Evolutionary conservation across 2,888 invertebrate genomes (phyloP).

Genomic region (Lasioglossum malachurum): DNA sequence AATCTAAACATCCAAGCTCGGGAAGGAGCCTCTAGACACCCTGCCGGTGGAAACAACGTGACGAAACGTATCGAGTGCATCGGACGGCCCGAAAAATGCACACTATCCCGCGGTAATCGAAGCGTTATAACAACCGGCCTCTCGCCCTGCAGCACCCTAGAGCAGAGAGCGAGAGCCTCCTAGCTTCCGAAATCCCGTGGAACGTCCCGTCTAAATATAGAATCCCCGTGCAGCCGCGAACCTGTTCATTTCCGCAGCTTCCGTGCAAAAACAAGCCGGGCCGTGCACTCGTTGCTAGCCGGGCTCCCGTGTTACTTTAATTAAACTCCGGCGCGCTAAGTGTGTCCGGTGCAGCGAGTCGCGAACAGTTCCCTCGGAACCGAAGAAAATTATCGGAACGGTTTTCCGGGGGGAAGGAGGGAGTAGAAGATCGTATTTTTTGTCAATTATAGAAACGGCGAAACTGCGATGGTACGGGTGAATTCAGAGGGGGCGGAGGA

Average conservation of each 20-base stretch:
- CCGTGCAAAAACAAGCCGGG: slow-evolving; percentile 17
- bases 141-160: not conserved
- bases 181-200: not conserved
- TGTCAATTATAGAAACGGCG: not conserved
- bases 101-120: not conserved
- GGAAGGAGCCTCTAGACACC: not conserved
- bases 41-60: not conserved
- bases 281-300: no score
- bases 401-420: no score
- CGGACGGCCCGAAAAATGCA: not conserved
- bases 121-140: not conserved
- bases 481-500: no score
- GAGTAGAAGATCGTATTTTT: slow-evolving; percentile 3
- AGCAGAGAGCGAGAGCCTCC: not conserved
- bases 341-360: slow-evolving; percentile 18
- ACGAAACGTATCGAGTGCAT: not conserved
- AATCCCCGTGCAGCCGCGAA: not conserved
- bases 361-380: not conserved
- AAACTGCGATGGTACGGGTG: not conserved
- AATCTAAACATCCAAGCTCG: not conserved
- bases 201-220: not conserved
- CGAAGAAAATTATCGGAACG: slow-evolving; percentile 38
- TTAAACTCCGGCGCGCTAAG: slow-evolving; percentile 31
- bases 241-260: slow-evolving; percentile 19
- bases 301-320: slow-evolving; percentile 25